Conservation (phyloP, 2,888 invertebrate genomes). For the Cordylochernes scorpioides region DNA sequence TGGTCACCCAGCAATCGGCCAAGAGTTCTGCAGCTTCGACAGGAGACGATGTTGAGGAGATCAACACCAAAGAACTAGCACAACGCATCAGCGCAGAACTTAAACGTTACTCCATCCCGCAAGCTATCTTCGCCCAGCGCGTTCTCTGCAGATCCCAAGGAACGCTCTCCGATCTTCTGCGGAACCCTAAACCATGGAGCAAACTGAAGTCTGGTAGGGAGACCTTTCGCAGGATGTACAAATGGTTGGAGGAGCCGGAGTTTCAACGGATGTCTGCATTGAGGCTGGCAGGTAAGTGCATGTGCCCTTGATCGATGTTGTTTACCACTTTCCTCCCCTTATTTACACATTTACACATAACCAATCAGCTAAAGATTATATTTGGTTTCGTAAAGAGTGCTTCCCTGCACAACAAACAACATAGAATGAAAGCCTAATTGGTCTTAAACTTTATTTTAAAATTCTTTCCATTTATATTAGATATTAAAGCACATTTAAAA, state of each 20-base stretch:
- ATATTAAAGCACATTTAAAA: no score
- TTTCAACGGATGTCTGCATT: conserved; percentile 98
- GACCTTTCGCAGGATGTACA: conserved; percentile 96
- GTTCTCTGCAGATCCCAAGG: conserved; percentile 95
- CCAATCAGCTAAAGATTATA: no score
- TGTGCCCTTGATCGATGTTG: no score
- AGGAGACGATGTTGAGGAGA: conserved; percentile 56
- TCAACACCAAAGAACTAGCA: conserved; percentile 93
- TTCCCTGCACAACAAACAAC: no score
- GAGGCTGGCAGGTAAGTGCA: conserved; percentile 67
- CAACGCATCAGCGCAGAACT: conserved; percentile 92
- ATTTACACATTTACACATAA: no score
- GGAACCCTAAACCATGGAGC: conserved; percentile 99
- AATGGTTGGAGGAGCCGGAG: conserved; percentile 98
- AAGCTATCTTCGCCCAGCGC: conserved; percentile 95
- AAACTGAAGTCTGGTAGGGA: conserved; percentile 96
- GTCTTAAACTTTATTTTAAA: no score
- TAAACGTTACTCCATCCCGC: conserved; percentile 95
- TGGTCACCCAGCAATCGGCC: conserved; percentile 1
- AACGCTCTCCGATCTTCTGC: conserved; percentile 77
- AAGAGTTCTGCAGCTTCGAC: conserved; percentile 3
- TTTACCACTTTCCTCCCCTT: no score
- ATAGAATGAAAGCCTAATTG: no score
- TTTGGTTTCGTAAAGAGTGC: no score
- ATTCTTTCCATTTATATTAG: no score